Evolutionary conservation across 2,797 vertebrate genomes (phyloP), one percentile per base, ranked within the genome.

Genomic region (Intellagama lesueurii): DNA sequence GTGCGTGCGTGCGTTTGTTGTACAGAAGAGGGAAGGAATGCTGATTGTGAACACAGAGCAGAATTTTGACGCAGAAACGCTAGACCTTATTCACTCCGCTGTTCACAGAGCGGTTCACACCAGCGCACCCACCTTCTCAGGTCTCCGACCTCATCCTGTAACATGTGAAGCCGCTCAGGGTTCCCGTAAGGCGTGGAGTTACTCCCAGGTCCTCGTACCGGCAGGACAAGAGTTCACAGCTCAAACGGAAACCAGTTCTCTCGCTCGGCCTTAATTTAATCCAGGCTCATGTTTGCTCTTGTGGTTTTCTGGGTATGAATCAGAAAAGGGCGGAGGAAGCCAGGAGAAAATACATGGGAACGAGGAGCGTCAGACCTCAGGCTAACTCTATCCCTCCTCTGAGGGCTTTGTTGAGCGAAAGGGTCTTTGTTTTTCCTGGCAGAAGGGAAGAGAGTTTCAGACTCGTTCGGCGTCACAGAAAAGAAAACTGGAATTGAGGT

Each of bases 361-460:
- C 47, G 87, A 85, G 86, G 86, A 5, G 1, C 0, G 83, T 82
- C 76, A 92, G 92, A 94, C 87, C 49, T 70, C 68, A 56, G 0
- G 81, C 92, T 83, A 93, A 90, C 93, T 30, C 40, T 91, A 91
- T 60, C 81, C 92, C 60, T 70, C 81, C 81, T 56, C 5, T 0
- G 91, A 30, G 86, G 81, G 90, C 91, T 66, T 83, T 87, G 16
- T 64, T 2, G 87, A 30, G 80, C 87, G 16, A 49, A 93, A 89
- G 88, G 82, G 83, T 44, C 90, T 93, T 64, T 94, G 91, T 95
- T 95, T 95, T 94, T 92, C 90, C 93, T 94, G 92, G 94, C 94
- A 89, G 56, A 8, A 66, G 35, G 66, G 85, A 78, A 86, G 89
- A 91, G 88, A 84, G 91, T 93, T 85, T 79, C 91, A 94, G 95